Evolutionary conservation across 2,797 vertebrate species (phyloP).

Genomic region (Chelmon rostratus): DNA sequence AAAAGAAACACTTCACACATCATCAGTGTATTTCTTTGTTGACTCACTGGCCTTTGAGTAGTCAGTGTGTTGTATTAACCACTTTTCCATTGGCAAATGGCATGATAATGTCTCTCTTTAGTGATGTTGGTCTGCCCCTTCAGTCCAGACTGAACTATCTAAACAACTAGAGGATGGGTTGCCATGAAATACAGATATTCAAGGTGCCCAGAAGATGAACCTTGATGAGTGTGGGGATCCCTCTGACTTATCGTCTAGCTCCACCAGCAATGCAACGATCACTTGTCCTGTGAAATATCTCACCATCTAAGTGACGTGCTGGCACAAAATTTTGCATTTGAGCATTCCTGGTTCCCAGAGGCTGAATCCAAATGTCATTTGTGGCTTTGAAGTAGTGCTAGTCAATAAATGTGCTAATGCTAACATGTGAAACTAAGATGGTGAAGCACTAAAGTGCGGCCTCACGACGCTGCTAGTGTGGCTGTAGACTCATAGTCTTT

Average conservation of each 20-base stretch:
- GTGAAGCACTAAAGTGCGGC: not conserved
- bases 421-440: not conserved
- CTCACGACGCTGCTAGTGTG: not conserved
- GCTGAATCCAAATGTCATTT: not conserved
- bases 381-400: not conserved
- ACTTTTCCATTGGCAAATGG: not conserved
- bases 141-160: not conserved
- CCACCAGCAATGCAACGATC: not conserved
- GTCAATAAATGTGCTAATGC: not conserved
- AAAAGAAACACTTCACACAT: not conserved
- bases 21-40: not conserved
- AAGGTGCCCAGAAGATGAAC: not conserved
- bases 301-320: not conserved
- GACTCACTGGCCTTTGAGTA: not conserved
- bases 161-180: not conserved
- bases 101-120: too few species aligned
- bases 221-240: not conserved
- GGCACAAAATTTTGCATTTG: not conserved
- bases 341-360: not conserved
- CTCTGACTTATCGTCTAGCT: not conserved
- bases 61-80: not conserved
- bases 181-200: not conserved
- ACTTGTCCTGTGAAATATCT: not conserved
- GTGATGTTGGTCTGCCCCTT: too few species aligned
- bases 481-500: not conserved